Base-by-base conservation (phyloP, 1,140 invertebrate genomes). In the Leguminivora glycinivorella region DNA sequence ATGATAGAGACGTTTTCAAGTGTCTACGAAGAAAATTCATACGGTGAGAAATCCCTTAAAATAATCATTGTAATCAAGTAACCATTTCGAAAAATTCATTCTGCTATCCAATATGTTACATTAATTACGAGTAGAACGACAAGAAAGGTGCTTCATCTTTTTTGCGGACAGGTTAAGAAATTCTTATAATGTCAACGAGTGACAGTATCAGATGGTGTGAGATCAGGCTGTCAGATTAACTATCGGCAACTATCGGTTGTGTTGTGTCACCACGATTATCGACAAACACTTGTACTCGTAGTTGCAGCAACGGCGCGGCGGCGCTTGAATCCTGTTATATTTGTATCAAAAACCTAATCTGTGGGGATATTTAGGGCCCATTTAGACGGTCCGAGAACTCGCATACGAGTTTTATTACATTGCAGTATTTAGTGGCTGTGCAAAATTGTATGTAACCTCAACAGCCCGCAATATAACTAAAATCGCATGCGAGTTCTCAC, bases 121-220 rank as follows among this genome's bases (percentile, higher is more conserved):
- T 52, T 38, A 38, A 38, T 3, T n/a, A n/a, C n/a, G n/a, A n/a
- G n/a, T 52, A 52, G 47, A 52, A 52, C 47, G 9, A 9, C 19
- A 52, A n/a, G 40, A 43, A 22, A 19, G 17, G 10, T 52, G n/a
- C 7, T 22, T 2, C 40, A 43, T 1, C 5, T 43, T 43, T 43
- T 60, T 7, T 56, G 56, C 7, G 25, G 58, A 63, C 58, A 63
- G 26, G 26, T 63, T 29, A 63, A 63, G 58, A 14, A 63, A 63
- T 7, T 63, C 26, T 52, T 63, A 63, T 17, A 63, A 29, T 58
- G 56, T 58, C 56, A 58, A 25, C 58, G 26, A 63, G 14, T 63
- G 58, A 17, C 58, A 63, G 58, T 63, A 63, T 63, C 58, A 63
- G 58, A 63, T 63, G 58, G 25, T 29, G 58, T 63, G 26, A 34